These are phyloP conservation scores for Drosophila mulleri DNA, from an alignment of 2,888 invertebrate genomes.

Conservation along the genomic window DNA sequence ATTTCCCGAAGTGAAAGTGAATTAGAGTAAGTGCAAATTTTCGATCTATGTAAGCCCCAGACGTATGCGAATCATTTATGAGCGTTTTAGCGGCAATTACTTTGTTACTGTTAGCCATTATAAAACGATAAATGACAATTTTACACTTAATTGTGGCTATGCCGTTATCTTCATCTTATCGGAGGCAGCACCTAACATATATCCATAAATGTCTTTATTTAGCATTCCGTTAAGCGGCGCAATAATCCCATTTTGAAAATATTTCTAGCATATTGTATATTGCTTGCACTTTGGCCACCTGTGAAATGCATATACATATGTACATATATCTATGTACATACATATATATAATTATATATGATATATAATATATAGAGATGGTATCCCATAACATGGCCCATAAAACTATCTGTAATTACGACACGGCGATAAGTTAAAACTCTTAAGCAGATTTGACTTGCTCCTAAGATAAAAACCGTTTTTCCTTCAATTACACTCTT, in stretches of 20 bases:
- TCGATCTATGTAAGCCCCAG: neutral
- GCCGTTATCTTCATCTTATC: constrained; percentile 51
- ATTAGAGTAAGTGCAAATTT: neutral
- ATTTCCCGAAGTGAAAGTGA: neutral
- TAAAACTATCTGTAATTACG: constrained; percentile 31
- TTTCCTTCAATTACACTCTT: no score
- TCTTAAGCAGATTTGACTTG: neutral
- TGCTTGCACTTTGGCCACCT: neutral
- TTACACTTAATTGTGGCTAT: constrained; percentile 8
- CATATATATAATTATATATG: constrained; percentile 1
- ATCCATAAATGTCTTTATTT: constrained; percentile 49
- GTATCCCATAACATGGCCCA: constrained; percentile 4
- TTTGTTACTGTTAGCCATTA: neutral
- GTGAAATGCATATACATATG: neutral
- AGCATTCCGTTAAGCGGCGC: constrained; percentile 20
- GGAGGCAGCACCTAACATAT: constrained; percentile 8
- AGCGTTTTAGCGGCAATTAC: neutral
- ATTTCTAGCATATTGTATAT: constrained; percentile 26
- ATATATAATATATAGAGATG: constrained; percentile 11
- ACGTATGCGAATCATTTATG: constrained; percentile 3
- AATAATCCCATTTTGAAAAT: constrained; percentile 33
- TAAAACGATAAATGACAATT: constrained; percentile 31
- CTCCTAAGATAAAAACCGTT: constrained; percentile 14
- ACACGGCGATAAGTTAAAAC: constrained; percentile 29
- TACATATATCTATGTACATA: neutral